phyloP scores from a whole-genome alignment of 1,140 invertebrate genomes.

The Drosophila busckii region DNA sequence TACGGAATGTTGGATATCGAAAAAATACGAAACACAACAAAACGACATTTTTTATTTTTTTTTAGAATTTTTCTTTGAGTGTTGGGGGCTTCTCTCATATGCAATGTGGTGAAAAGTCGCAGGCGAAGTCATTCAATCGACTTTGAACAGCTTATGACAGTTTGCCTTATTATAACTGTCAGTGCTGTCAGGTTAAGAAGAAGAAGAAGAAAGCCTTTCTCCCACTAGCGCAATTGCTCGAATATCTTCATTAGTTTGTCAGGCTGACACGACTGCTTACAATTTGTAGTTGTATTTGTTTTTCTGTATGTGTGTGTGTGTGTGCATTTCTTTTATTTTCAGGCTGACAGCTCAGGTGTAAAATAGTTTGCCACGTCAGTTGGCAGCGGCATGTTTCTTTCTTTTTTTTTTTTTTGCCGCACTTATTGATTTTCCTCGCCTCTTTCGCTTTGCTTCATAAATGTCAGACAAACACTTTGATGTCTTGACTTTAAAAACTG shows the following conservation, averaged over 20 bases:
- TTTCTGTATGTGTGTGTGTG: conserved; percentile 3
- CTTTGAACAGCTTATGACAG: conserved; percentile 65
- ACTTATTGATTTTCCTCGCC: conserved; percentile 54
- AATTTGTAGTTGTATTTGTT: conserved; percentile 6
- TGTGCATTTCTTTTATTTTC: conserved; percentile 14
- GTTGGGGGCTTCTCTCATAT: too few relatives aligned
- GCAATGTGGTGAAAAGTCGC: conserved; percentile 40
- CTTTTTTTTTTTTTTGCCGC: conserved; percentile 5
- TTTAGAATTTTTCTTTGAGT: too few relatives aligned
- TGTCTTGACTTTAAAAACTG: conserved; percentile 55
- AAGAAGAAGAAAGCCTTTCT: conserved; percentile 9
- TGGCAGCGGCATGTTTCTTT: conserved; percentile 28
- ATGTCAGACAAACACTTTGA: conserved; percentile 58
- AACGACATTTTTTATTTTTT: too few relatives aligned
- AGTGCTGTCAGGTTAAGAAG: conserved; percentile 48
- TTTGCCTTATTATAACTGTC: conserved; percentile 65
- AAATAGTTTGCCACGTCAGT: conserved; percentile 60
- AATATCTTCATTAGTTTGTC: conserved; percentile 57
- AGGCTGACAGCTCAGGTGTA: conserved; percentile 66
- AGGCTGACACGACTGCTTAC: neutral
- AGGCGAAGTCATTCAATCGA: conserved; percentile 47
- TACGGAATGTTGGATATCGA: conserved; percentile 10
- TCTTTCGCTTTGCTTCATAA: conserved; percentile 34
- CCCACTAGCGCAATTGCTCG: conserved; percentile 3
- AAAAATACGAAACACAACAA: too few relatives aligned